Percentiles rank a stretch among this genome's conserved stretches.
Evolutionary conservation across 2,888 invertebrate genomes (phyloP).

Genomic region (Spatulosminthurus flaviceps): DNA sequence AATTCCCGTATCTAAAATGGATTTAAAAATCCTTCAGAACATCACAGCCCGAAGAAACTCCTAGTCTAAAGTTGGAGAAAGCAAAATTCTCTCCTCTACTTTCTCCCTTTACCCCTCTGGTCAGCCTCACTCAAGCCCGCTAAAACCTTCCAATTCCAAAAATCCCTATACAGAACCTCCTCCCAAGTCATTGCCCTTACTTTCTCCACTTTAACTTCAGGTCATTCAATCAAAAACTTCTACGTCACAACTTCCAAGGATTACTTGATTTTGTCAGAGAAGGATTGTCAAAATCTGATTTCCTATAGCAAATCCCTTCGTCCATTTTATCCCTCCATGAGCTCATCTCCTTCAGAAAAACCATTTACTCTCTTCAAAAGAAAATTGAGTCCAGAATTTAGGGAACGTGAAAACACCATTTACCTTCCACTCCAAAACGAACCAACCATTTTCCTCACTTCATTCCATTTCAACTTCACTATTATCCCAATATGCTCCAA

Average conservation of each 20-base stretch:
- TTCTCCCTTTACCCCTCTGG: too few species aligned
- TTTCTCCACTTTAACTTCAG: neutral
- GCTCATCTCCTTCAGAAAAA: neutral
- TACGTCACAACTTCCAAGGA: neutral
- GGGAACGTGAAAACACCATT: neutral
- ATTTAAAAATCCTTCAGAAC: too few species aligned
- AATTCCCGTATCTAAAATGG: too few species aligned
- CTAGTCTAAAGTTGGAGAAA: too few species aligned
- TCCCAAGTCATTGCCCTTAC: too few species aligned
- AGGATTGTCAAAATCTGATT: neutral
- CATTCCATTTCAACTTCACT: neutral
- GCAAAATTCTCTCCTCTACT: too few species aligned
- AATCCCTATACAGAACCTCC: too few species aligned
- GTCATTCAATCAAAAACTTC: neutral
- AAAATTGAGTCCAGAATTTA: neutral
- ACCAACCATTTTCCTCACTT: neutral
- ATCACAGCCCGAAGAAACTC: too few species aligned
- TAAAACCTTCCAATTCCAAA: too few species aligned
- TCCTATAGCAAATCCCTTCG: neutral
- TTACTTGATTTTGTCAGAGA: constrained; percentile 10
- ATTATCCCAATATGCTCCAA: neutral
- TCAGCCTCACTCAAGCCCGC: too few species aligned
- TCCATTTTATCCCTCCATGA: neutral
- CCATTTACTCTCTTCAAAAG: neutral
- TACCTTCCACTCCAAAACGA: neutral